Base-by-base conservation (phyloP, 1,140 invertebrate species). In the Drosophila triauraria region DNA sequence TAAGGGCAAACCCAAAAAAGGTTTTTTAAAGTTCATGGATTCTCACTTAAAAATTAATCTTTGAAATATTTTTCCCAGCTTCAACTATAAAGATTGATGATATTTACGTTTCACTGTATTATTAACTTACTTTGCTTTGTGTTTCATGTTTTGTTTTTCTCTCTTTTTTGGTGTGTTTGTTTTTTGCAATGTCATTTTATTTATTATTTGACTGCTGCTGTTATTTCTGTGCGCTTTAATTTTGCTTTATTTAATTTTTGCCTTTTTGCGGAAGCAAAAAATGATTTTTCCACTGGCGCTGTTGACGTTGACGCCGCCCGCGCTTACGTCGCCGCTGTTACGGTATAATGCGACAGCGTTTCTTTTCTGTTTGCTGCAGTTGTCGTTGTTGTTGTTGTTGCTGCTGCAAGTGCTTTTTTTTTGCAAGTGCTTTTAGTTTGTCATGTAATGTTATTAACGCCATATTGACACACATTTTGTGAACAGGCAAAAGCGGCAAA, bases 381-480 rank as follows among this genome's bases (percentile, higher is more conserved):
- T 59, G 44, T 38, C 44, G 40, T 17, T 64, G 38, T 56, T 48
- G 30, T 56, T 60, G 23, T 20, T 50, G 17, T 20, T 12, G 38
- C 44, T 43, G 32, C 32, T 35, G 32, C n/a, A 30, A 30, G 27
- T 47, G 13, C 32, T 46, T 40, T 30, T 54, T 74, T 51, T 78
- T 61, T 63, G 84, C 83, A 87, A 87, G 80, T 78, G 74, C 85
- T 82, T 87, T 88, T 44, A 44, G 61, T 68, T 56, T 67, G 74
- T 87, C 82, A 84, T 87, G 81, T 88, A 88, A 88, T 84, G 84
- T 84, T 88, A 90, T 88, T 88, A 88, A 88, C 80, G 84, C 81
- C 69, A 90, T 88, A 90, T 88, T 88, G 84, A 88, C 84, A 88
- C 70, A 88, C 80, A 83, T 88, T 90, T 74, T 48, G 59, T 57